Percentiles rank a stretch among this genome's conserved stretches.
Conservation (phyloP, 2,888 invertebrate genomes). For the Theretra japonica region DNA sequence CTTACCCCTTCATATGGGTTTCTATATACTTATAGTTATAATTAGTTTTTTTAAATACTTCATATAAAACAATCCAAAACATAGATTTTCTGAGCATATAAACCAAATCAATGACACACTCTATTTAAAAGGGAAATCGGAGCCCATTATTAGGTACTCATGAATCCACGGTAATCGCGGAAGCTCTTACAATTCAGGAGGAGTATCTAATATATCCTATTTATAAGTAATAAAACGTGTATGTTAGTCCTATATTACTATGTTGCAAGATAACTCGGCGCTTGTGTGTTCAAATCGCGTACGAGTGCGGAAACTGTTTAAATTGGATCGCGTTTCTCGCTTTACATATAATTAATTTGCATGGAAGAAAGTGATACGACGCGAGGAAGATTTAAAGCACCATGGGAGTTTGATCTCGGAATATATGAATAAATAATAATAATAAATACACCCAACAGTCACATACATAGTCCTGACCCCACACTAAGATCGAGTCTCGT, state of each 20-base stretch:
- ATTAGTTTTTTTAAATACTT: too few relatives aligned
- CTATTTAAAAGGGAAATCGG: background rate
- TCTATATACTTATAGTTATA: too few relatives aligned
- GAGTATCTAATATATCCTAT: background rate
- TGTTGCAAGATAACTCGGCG: background rate
- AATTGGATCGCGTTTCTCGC: slow-evolving; percentile 10
- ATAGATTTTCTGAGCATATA: too few relatives aligned
- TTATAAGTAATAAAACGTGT: slow-evolving; percentile 7
- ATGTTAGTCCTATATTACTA: background rate
- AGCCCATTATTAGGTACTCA: background rate
- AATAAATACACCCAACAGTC: too few relatives aligned
- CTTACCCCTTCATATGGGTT: too few relatives aligned
- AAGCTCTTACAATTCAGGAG: slow-evolving; percentile 16
- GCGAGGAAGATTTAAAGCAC: background rate
- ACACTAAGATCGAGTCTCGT: too few relatives aligned
- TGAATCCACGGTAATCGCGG: background rate
- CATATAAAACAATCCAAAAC: too few relatives aligned
- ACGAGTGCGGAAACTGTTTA: slow-evolving; percentile 15
- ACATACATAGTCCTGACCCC: too few relatives aligned
- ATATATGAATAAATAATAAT: background rate
- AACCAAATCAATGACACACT: background rate
- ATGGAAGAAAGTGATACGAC: slow-evolving; percentile 15
- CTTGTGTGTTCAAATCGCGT: slow-evolving; percentile 22
- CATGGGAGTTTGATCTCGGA: background rate
- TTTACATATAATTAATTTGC: slow-evolving; percentile 20